phyloP scores from a whole-genome alignment of 2,797 vertebrate species.

The Linurgus olivaceus region DNA sequence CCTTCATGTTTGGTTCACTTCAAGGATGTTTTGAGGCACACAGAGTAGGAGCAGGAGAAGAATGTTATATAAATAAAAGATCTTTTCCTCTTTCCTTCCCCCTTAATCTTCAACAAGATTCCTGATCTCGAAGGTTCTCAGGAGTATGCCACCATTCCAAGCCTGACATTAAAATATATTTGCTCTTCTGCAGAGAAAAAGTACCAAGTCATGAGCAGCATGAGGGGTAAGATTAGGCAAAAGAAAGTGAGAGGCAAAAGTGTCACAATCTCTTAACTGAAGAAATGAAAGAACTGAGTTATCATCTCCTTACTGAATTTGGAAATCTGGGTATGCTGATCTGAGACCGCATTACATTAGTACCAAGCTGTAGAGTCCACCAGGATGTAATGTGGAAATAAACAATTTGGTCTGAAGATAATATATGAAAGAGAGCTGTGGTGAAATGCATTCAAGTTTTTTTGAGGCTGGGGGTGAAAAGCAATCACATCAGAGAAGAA shows the following conservation, averaged over 20 bases:
- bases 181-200: neutral
- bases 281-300: neutral
- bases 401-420: neutral
- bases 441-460: neutral
- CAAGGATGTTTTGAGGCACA: neutral
- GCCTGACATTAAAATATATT: neutral
- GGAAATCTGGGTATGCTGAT: neutral
- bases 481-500: neutral
- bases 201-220: neutral
- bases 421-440: neutral
- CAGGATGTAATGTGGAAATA: neutral
- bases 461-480: neutral
- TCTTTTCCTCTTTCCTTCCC: neutral
- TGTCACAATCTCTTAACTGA: neutral
- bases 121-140: neutral
- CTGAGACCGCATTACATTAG: neutral
- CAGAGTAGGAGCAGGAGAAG: neutral
- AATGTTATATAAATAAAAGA: neutral
- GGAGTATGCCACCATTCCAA: neutral
- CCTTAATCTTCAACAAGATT: neutral
- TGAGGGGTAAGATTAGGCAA: neutral
- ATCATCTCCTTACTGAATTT: neutral
- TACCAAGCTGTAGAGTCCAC: neutral
- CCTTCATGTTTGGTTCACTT: fast-evolving
- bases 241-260: neutral